These are phyloP conservation scores for Lycocorax pyrrhopterus DNA, from an alignment of 2,113 vertebrate species.

Conservation along the genomic window DNA sequence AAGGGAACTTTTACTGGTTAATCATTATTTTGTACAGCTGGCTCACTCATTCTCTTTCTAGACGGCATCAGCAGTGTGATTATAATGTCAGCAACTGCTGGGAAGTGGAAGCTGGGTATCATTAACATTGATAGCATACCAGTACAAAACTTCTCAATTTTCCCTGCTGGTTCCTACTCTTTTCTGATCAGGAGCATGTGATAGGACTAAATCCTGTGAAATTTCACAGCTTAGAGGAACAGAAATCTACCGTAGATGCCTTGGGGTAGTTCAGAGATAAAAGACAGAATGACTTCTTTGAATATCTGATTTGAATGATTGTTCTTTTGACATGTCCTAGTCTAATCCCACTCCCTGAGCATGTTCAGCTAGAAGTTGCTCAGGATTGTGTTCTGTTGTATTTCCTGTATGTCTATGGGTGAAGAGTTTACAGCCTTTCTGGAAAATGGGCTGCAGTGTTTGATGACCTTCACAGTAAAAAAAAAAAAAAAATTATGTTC, in stretches of 20 bases:
- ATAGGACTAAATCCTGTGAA: not conserved
- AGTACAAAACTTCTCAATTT: not conserved
- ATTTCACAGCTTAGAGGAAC: not conserved
- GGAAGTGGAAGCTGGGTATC: not conserved
- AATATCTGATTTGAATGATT: not conserved
- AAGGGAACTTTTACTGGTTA: not conserved
- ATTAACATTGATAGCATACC: not conserved
- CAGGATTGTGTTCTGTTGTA: not conserved
- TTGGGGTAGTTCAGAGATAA: not conserved
- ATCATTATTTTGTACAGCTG: not conserved
- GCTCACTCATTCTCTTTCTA: not conserved
- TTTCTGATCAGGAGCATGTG: not conserved
- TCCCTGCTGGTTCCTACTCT: not conserved
- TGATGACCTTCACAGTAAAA: not conserved
- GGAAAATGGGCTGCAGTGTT: not conserved
- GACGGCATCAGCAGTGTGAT: not conserved
- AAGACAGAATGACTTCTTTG: not conserved
- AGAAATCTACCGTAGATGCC: not conserved
- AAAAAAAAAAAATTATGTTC: not conserved
- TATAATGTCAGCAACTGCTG: not conserved
- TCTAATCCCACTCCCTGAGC: not conserved
- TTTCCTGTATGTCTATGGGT: not conserved
- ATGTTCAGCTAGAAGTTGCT: not conserved
- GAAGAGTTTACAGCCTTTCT: not conserved
- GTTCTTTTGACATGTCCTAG: not conserved